These are phyloP conservation scores for Operophtera brumata DNA, from an alignment of 2,888 invertebrate species.

Conservation along the genomic window DNA sequence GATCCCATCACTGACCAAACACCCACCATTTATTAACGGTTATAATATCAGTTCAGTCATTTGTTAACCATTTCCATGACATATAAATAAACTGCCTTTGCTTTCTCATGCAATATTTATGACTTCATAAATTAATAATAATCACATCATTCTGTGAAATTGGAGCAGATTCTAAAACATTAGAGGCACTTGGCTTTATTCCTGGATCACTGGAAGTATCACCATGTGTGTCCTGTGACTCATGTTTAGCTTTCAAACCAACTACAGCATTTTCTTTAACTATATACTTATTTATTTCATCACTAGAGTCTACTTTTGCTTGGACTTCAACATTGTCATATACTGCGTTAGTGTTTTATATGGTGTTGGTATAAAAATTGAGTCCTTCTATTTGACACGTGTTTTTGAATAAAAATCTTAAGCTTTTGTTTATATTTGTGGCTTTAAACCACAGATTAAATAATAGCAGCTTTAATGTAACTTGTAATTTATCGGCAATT, in stretches of 20 bases:
- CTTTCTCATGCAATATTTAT: conserved; percentile 21
- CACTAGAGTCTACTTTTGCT: conserved; percentile 10
- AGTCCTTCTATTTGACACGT: conserved; percentile 18
- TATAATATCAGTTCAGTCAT: conserved; percentile 3
- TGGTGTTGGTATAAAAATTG: conserved; percentile 4
- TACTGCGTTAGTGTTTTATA: neutral
- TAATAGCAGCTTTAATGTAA: conserved; percentile 14
- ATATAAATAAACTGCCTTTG: conserved; percentile 1
- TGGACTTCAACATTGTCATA: neutral
- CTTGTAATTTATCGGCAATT: conserved; percentile 28
- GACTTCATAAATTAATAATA: conserved; percentile 32
- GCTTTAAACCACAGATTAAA: conserved; percentile 12
- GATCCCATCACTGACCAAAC: neutral
- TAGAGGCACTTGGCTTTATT: conserved; percentile 35
- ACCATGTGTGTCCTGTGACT: conserved; percentile 36
- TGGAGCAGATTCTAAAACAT: conserved; percentile 33
- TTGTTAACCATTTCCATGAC: conserved; percentile 2
- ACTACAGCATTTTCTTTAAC: conserved; percentile 6
- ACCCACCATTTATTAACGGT: neutral
- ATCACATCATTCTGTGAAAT: conserved; percentile 32
- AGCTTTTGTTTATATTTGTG: conserved; percentile 21
- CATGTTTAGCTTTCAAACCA: conserved; percentile 19
- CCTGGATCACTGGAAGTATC: conserved; percentile 33
- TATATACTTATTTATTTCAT: conserved; percentile 5
- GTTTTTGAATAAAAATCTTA: conserved; percentile 18